Base-by-base conservation (phyloP, 53 echinoderm and acorn worm species). In the Mesocentrotus franciscanus region DNA sequence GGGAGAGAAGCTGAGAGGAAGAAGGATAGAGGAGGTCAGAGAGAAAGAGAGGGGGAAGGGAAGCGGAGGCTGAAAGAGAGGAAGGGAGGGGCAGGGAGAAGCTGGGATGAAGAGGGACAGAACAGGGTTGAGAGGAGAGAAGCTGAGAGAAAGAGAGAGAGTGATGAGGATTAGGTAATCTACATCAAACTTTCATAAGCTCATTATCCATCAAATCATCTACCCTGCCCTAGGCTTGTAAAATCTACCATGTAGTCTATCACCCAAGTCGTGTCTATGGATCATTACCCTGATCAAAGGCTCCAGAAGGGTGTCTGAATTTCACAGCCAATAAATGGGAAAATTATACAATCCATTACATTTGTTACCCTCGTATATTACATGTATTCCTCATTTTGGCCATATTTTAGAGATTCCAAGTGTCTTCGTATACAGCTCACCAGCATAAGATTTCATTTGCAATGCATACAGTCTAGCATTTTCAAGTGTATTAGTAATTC, bases 141-240 rank as follows among this genome's bases (percentile, higher is more conserved):
- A 62, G 62, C 62, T 1, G 18, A 18, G 15, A 71, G n/a, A n/a
- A n/a, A n/a, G 18, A 18, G 15, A 27, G 72, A n/a, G 29, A 72
- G 26, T 26, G 7, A 26, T 27, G 72, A 72, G 8, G 72, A 20
- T 72, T 72, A 27, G 29, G 27, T 72, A n/a, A n/a, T 72, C 29
- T 72, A 27, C 26, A 72, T 72, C 29, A 81, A 81, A 81, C 39
- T 29, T 81, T 81, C 81, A 81, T 81, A 18, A 81, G 36, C 81
- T 81, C 81, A 42, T 81, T 81, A 81, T 81, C 16, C 81, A 81
- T 20, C 81, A 81, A 81, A 81, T 81, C 36, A 81, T 36, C 81
- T 39, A 17, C 15, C 16, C 39, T 39, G 81, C 42, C 17, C 13
- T 8, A 18, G 36, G 36, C 42, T 79, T 79, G 39, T 36, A 18